Evolutionary conservation across 2,113 vertebrate genomes (phyloP).

Genomic region (Muntiacus reevesi): DNA sequence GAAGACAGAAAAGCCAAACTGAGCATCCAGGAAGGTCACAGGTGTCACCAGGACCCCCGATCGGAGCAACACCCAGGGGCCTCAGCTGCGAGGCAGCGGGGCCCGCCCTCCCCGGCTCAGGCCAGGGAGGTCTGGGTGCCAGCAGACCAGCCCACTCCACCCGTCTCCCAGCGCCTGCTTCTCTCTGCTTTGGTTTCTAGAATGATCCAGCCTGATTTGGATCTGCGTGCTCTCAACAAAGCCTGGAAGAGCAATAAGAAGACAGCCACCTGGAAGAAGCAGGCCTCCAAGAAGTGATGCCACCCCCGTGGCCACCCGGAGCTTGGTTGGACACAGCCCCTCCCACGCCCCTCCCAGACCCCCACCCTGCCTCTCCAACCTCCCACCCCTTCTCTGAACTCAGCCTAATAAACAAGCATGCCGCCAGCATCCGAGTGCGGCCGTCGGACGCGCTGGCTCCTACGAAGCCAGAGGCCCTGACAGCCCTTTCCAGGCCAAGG

Average conservation of each 20-base stretch:
- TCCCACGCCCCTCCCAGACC: not conserved
- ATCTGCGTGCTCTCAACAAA: not conserved
- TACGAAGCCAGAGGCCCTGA: not conserved
- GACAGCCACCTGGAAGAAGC: not conserved
- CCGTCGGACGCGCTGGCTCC: not conserved
- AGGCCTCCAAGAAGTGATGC: not conserved
- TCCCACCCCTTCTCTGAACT: not conserved
- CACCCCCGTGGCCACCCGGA: fast-evolving
- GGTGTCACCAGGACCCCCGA: not conserved
- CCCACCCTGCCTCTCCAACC: not conserved
- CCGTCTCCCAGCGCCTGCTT: not conserved
- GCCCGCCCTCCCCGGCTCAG: fast-evolving
- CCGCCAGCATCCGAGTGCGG: not conserved
- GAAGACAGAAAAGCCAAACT: not conserved
- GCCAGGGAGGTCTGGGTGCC: not conserved
- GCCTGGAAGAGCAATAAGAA: not conserved
- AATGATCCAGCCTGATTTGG: not conserved
- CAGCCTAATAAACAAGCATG: slow-evolving; percentile 39
- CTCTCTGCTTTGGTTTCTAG: slow-evolving; percentile 10
- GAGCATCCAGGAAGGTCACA: not conserved
- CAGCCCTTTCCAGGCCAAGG: not conserved
- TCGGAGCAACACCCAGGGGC: not conserved
- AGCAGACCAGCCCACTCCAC: not conserved
- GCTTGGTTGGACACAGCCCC: not conserved
- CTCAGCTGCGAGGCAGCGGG: not conserved